These are phyloP conservation scores for Numenius arquata DNA, from an alignment of 2,113 vertebrate species.

Conservation along the genomic window DNA sequence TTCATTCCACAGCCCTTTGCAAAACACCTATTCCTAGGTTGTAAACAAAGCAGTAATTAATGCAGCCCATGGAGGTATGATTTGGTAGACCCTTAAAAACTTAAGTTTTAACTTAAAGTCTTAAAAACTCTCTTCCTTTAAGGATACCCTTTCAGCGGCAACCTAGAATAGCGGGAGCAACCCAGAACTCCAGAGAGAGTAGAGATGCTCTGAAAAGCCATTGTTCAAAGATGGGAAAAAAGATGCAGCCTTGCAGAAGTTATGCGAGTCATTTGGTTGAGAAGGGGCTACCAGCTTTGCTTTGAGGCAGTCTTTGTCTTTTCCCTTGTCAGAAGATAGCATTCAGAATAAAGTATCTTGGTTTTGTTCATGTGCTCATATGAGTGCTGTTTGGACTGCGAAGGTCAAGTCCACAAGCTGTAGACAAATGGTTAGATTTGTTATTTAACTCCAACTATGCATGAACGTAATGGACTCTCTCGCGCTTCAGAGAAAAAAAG, in stretches of 20 bases:
- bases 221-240: background rate
- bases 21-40: background rate
- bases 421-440: background rate
- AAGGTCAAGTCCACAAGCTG: background rate
- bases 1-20: background rate
- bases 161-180: background rate
- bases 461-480: background rate
- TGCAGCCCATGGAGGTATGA: background rate
- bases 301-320: background rate
- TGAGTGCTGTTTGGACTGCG: background rate
- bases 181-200: background rate
- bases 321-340: background rate
- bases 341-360: background rate
- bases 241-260: background rate
- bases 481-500: background rate
- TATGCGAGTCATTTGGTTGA: background rate
- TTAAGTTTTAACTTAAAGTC: no score
- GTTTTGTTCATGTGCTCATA: background rate
- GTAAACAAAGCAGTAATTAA: background rate
- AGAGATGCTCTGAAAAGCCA: background rate
- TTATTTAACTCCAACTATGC: background rate
- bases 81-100: background rate
- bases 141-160: background rate
- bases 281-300: background rate
- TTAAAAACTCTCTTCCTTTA: background rate